These are phyloP conservation scores for Hozukius guyotensis DNA, from an alignment of 2,797 vertebrate species.

Conservation along the genomic window DNA sequence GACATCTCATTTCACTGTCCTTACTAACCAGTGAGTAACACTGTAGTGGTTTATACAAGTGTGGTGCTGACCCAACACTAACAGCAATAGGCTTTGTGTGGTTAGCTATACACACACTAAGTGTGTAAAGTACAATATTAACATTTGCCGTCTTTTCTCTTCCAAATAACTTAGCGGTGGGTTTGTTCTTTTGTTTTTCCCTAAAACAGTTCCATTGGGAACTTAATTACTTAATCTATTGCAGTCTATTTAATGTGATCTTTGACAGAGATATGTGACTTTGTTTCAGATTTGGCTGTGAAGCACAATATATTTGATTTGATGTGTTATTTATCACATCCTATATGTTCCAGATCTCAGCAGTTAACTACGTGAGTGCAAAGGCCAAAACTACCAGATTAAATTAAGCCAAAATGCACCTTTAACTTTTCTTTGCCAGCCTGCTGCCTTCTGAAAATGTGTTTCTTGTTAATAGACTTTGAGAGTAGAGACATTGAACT, in stretches of 20 bases:
- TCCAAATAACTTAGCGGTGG: not conserved
- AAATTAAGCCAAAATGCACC: not conserved
- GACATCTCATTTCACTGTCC: constrained; percentile 25
- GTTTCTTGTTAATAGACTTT: constrained; percentile 12
- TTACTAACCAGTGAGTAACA: not conserved
- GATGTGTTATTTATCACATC: not conserved
- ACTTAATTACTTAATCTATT: not conserved
- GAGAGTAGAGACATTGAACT: constrained; percentile 16
- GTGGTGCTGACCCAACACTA: not conserved
- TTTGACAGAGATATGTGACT: not conserved
- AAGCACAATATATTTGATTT: too few relatives aligned
- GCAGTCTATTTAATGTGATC: not conserved
- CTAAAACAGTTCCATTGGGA: not conserved
- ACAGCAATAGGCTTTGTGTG: not conserved
- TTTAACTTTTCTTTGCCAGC: not conserved
- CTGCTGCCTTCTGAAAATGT: not conserved
- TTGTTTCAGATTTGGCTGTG: not conserved
- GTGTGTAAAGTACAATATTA: not conserved
- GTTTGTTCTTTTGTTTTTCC: not conserved
- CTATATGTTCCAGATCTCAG: not conserved
- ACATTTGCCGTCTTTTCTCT: not conserved
- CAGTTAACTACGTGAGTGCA: not conserved
- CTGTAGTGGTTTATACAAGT: not conserved
- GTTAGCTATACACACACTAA: not conserved
- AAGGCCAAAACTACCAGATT: not conserved